phyloP scores from a whole-genome alignment of 2,797 vertebrate genomes.

The Tolypeutes matacus region DNA sequence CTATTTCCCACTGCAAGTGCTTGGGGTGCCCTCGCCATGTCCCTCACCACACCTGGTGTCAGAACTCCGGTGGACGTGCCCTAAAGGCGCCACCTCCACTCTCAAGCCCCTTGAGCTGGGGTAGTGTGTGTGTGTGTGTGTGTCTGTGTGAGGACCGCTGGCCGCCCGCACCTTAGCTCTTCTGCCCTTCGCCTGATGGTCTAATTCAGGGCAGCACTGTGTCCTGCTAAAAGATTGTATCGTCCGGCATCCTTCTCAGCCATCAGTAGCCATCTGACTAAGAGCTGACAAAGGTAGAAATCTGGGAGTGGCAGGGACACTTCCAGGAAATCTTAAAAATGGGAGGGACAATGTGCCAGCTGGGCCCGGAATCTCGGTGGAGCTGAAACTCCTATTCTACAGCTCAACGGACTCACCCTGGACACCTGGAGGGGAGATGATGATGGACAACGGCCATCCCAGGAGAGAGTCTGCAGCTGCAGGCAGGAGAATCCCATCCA shows the following conservation, averaged over 20 bases:
- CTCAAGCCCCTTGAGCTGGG: background rate
- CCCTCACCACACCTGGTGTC: background rate
- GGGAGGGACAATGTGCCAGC: too few species aligned
- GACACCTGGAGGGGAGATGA: too few species aligned
- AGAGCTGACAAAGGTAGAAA: background rate
- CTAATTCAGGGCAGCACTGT: background rate
- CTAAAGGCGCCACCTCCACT: background rate
- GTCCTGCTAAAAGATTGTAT: background rate
- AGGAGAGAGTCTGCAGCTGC: too few species aligned
- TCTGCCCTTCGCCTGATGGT: background rate
- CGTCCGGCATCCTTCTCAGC: background rate
- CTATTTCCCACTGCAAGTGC: background rate
- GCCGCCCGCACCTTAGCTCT: background rate
- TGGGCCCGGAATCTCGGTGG: too few species aligned
- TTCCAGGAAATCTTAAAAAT: background rate
- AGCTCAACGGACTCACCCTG: too few species aligned
- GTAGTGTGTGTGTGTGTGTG: background rate
- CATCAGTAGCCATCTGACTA: background rate
- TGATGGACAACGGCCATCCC: too few species aligned
- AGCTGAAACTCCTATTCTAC: too few species aligned
- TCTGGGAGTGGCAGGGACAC: background rate
- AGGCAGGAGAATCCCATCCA: too few species aligned
- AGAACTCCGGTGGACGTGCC: background rate
- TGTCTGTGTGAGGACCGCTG: background rate
- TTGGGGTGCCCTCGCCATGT: background rate